These are phyloP conservation scores for Horisme vitalbata DNA, from an alignment of 2,888 invertebrate species.

Conservation along the genomic window DNA sequence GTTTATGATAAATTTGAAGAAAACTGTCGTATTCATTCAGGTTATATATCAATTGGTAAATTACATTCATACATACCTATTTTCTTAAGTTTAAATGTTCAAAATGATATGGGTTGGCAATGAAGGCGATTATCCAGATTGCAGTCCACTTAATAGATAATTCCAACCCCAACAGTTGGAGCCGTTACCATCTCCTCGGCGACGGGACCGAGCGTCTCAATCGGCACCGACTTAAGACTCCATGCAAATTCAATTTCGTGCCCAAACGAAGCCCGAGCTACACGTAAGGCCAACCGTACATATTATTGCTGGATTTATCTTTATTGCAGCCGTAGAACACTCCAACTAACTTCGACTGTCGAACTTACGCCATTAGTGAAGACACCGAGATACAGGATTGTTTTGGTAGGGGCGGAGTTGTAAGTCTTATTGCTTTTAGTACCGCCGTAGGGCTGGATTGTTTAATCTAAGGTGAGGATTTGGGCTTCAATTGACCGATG, in stretches of 20 bases:
- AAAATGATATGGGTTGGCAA: slow-evolving; percentile 5
- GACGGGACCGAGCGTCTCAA: slow-evolving; percentile 63
- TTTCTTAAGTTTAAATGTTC: slow-evolving; percentile 1
- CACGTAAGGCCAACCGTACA: slow-evolving; percentile 80
- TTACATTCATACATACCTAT: background rate
- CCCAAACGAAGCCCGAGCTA: slow-evolving; percentile 66
- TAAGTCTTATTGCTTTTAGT: slow-evolving; percentile 82
- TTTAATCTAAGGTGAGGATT: slow-evolving; percentile 72
- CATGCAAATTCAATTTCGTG: slow-evolving; percentile 83
- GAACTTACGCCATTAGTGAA: slow-evolving; percentile 82
- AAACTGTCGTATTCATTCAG: no score
- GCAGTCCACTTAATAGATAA: slow-evolving; percentile 26
- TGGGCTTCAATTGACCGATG: slow-evolving; percentile 41
- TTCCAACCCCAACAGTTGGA: slow-evolving; percentile 62
- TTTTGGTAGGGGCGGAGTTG: slow-evolving; percentile 79
- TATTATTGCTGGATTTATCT: slow-evolving; percentile 83
- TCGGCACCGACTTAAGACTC: slow-evolving; percentile 78
- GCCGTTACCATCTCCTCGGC: slow-evolving; percentile 69
- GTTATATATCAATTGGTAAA: no score
- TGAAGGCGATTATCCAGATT: slow-evolving; percentile 14
- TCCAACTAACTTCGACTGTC: slow-evolving; percentile 82
- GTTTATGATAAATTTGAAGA: no score
- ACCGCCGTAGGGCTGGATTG: slow-evolving; percentile 70
- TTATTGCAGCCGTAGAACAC: slow-evolving; percentile 81
- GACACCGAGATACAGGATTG: slow-evolving; percentile 82